Percentiles rank a stretch among this genome's conserved stretches.
Conservation (phyloP, 2,888 invertebrate species). For the Patella ulyssiponensis region DNA sequence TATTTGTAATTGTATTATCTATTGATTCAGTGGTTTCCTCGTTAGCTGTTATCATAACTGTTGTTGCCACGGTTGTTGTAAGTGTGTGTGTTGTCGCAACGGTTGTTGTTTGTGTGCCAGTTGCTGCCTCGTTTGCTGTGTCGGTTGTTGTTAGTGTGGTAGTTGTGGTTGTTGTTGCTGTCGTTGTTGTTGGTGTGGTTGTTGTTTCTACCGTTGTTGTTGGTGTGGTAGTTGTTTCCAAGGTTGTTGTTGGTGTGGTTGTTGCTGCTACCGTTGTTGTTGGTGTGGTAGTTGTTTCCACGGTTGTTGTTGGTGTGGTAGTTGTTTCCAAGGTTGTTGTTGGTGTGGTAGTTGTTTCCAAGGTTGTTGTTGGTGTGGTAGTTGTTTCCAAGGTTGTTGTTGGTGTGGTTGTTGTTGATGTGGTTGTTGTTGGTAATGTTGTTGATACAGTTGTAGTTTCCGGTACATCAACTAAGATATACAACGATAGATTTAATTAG, state of each 20-base stretch:
- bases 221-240: neutral
- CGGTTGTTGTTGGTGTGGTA: neutral
- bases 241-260: neutral
- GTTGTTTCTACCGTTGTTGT: neutral
- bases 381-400: neutral
- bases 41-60: neutral
- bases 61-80: neutral
- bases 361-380: neutral
- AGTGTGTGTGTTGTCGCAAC: neutral
- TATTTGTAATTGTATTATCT: no score
- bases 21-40: no score
- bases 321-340: neutral
- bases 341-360: neutral
- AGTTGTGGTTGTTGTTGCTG: neutral
- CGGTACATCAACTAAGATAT: no score
- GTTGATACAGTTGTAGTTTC: neutral
- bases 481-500: no score
- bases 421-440: neutral
- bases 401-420: neutral
- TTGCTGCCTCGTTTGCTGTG: neutral
- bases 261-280: neutral
- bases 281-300: neutral
- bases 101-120: neutral
- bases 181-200: neutral
- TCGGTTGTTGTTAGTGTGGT: neutral